These are phyloP conservation scores for Anarrhichthys ocellatus DNA, from an alignment of 2,113 vertebrate species.

Conservation along the genomic window DNA sequence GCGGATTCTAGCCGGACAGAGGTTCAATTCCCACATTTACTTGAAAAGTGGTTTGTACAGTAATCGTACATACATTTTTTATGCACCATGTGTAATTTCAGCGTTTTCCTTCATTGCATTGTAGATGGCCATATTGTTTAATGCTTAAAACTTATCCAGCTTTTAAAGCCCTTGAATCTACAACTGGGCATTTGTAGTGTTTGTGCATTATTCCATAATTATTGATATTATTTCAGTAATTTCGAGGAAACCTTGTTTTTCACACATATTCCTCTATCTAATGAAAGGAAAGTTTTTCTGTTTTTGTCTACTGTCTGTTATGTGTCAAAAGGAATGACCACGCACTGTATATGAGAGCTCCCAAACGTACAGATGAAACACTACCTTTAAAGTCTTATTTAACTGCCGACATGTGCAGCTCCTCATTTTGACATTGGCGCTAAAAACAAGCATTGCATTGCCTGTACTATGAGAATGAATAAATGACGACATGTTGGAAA, in stretches of 20 bases:
- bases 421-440: constrained; percentile 67
- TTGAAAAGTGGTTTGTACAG: constrained; percentile 51
- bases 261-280: constrained; percentile 6
- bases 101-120: neutral
- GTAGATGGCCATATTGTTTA: constrained; percentile 4
- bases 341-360: constrained; percentile 73
- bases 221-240: neutral
- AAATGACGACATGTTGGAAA: neutral
- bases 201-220: constrained; percentile 29
- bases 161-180: constrained; percentile 5
- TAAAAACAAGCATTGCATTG: constrained; percentile 36
- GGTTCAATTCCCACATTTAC: constrained; percentile 34
- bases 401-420: constrained; percentile 26
- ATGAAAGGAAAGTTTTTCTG: constrained; percentile 8
- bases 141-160: neutral
- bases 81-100: constrained; percentile 13
- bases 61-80: neutral
- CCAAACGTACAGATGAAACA: constrained; percentile 47
- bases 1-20: constrained; percentile 1
- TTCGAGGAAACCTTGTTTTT: constrained; percentile 3
- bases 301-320: constrained; percentile 18
- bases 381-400: constrained; percentile 62
- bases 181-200: neutral
- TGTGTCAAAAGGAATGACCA: constrained; percentile 69
- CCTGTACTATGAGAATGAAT: constrained; percentile 52